Base-by-base conservation (phyloP, 2,113 vertebrate genomes). In the Malurus cyaneus region DNA sequence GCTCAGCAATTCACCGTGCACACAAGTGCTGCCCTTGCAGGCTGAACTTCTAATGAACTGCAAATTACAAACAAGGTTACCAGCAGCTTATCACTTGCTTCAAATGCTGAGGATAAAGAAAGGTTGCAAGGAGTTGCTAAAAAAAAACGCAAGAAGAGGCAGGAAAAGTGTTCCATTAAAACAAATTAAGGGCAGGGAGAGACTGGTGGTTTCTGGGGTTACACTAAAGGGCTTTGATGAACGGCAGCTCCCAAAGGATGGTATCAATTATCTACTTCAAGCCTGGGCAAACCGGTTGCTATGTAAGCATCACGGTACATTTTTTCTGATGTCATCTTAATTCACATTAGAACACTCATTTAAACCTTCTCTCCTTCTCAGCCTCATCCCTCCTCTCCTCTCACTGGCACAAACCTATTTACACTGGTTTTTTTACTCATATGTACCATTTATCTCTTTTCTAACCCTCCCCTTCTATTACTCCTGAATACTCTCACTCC, bases 181-280 rank as follows among this genome's bases (percentile, higher is more conserved):
- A 89, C 62, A 95, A 92, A 87, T 72, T 61, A 79, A 92, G 59
- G 62, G 39, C 31, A 73, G 76, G 42, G 70, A 89, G 53, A 94
- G 41, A 53, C 11, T 69, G 29, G 62, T 70, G 78, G 66, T 92
- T 93, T 89, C 87, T 72, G 77, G 57, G 53, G 36, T 65, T 94
- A 28, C 52, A 41, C 73, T 74, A 59, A 78, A 64, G 44, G 36
- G 44, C n/a, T 95, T 87, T 85, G 49, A 87, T 87, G 77, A 84
- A 76, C 0, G 0, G 83, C 69, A 85, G 41, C 49, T 93, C 70
- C 46, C 73, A 65, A 67, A 74, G 77, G 78, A 74, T 67, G 77
- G 73, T 60, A 92, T 89, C 72, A 95, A 81, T 92, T 92, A 64
- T 24, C 91, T 71, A n/a, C 71, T 89, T 88, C 80, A 78, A 81